Evolutionary conservation across 2,888 invertebrate genomes (phyloP).

Genomic region (Agrochola lota): DNA sequence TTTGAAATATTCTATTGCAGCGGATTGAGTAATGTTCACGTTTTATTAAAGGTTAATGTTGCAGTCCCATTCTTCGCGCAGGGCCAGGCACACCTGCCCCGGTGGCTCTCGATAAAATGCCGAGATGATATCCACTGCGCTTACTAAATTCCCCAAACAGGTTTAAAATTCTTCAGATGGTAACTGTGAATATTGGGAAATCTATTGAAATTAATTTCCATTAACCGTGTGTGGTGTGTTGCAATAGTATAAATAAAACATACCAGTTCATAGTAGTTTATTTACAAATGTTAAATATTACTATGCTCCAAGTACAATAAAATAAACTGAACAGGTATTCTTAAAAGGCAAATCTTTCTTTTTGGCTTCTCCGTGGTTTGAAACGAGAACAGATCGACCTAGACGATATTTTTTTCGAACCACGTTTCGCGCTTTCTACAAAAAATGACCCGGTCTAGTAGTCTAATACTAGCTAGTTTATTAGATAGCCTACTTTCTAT

Average conservation of each 20-base stretch:
- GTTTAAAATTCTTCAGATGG: conserved; percentile 80
- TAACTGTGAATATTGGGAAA: conserved; percentile 80
- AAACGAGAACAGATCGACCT: conserved; percentile 61
- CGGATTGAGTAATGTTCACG: conserved; percentile 61
- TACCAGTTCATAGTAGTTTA: conserved; percentile 54
- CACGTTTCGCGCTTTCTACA: conserved; percentile 76
- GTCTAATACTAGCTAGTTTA: conserved; percentile 71
- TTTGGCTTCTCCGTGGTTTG: conserved; percentile 35
- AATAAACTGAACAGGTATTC: conserved; percentile 12
- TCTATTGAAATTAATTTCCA: conserved; percentile 79
- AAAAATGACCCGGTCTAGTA: conserved; percentile 80
- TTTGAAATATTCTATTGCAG: conserved; percentile 53
- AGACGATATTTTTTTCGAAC: conserved; percentile 72
- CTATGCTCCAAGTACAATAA: conserved; percentile 27
- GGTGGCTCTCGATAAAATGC: conserved; percentile 53
- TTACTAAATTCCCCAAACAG: conserved; percentile 80
- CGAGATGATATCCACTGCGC: conserved; percentile 58
- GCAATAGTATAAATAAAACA: conserved; percentile 63
- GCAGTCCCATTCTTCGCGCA: conserved; percentile 59
- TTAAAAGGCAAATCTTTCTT: conserved; percentile 54
- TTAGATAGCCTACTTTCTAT: conserved; percentile 75
- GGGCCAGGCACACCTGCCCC: conserved; percentile 33
- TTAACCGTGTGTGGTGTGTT: conserved; percentile 64
- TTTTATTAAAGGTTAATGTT: conserved; percentile 66
- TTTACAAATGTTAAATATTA: conserved; percentile 48